Base-by-base conservation (phyloP, 2,797 vertebrate genomes). In the Squalus acanthias region DNA sequence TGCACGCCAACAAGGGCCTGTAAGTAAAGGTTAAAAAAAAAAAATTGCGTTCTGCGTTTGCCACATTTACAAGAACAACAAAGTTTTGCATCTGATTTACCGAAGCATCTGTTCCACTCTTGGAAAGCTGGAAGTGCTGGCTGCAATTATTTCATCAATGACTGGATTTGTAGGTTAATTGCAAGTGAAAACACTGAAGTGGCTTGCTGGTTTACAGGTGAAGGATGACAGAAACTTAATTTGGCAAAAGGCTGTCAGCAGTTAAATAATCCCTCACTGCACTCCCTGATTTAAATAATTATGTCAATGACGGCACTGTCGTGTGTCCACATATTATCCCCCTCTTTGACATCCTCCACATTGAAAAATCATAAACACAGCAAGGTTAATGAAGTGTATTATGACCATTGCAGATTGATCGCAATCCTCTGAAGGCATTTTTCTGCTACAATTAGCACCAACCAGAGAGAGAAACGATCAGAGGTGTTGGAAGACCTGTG, bases 111-210 rank as follows among this genome's bases (percentile, higher is more conserved):
- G 91, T 94, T 70, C 2, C 22, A 89, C 50, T 60, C 26, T 60
- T 89, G 3, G 29, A 89, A 89, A 60, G 24, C 63, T 93, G 91
- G 29, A 46, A 93, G 17, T 67, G 60, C 91, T 67, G 63, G 63
- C 91, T 67, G 91, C 63, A 94, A 94, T 94, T 70, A 94, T 94
- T 94, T 69, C 63, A 92, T 69, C 92, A 94, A 10, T 94, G 92
- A 69, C 89, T 94, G 92, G 65, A 94, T 67, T 94, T 94, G 92
- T 70, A 94, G 65, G 92, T 94, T 94, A 94, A 94, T 94, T 94
- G 67, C 67, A 69, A 94, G n/a, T 94, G 92, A 94, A 94, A 67
- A 94, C 67, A 69, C 39, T 67, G 65, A 39, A 94, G 15, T 24
- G 65, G 8, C 65, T 24, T 94, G 8, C 89, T 92, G 89, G 26